Base-by-base conservation (phyloP, 2,113 vertebrate genomes). In the Dunckerocampus dactyliophorus region DNA sequence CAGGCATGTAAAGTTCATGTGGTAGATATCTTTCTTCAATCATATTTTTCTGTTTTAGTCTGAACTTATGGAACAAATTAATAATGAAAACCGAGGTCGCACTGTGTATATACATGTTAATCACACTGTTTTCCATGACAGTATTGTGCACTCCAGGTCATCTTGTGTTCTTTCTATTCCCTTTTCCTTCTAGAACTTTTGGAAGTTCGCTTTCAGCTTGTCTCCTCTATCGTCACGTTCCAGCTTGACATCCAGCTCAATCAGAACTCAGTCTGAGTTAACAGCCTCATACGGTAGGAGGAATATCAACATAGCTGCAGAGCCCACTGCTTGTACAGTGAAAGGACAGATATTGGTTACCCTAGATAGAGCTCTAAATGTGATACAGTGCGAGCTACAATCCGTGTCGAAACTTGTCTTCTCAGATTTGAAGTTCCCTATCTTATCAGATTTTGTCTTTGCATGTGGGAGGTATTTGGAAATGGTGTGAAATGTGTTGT, bases 251-350 rank as follows among this genome's bases (percentile, higher is more conserved):
- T 37, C 28, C 37, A 58, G 3, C 46, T 82, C 84, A 17, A 15
- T 47, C 48, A 88, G 84, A 69, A 85, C 89, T 64, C 91, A 91
- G 16, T 34, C 31, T 5, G 31, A 34, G 46, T 16, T 47, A 47
- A n/a, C 14, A 47, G 6, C 31, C 31, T 8, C 31, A 34, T 34
- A 34, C 84, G 93, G 94, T 95, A 88, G 77, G 85, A 42, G 53
- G 63, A 58, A 54, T 8, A 16, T 51, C 28, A 13, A 16, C 15
- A n/a, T 37, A 37, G 10, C 46, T 51, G 6, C 21, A 24, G 4
- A 47, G 15, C n/a, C 31, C 7, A 34, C 31, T 34, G 31, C 7
- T 34, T 34, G 7, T 34, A 8, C 31, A 34, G 31, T 34, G 24
- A 28, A 28, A 28, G 24, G 24, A 28, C 5, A 3, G 24, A 28